Evolutionary conservation across 2,113 vertebrate genomes (phyloP), one percentile per base, ranked within the genome.

Genomic region (Paratilapia polleni): DNA sequence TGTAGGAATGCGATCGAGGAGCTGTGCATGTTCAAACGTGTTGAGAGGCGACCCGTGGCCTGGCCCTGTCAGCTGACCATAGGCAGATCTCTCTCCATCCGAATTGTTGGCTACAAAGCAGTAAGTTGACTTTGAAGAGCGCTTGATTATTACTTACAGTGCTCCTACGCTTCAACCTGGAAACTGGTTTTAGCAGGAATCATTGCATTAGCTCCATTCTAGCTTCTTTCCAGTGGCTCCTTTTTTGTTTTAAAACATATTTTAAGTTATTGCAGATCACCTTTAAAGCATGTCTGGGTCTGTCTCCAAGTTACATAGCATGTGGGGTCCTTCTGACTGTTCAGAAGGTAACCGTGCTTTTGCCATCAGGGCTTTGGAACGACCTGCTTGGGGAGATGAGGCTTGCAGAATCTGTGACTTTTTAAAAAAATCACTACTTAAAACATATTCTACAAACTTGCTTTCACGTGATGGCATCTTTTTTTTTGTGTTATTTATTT

Each of bases 61-160:
- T 99, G 98, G 98, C 92, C 95, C 24, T 99, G 98, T 88, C 96
- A 95, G 24, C 96, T 99, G 80, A 99, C 98, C 82, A 97, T 99
- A 43, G 97, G 98, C 87, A 97, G 96, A 92, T 85, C 94, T 81
- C 92, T 99, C 56, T 93, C 97, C 80, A 98, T 99, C 94, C 97
- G 94, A 66, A 98, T 99, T 20, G 89, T 97, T 73, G 98, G 97
- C 64, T 99, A 98, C 93, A 99, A 98, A 96, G 95, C 97, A 63
- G 98, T 99, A 96, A 95, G 97, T 97, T 83, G 3, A 70, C 19
- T 41, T 14, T 17, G 1, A 70, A 66, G 8, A n/a, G 6, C n/a
- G 38, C 9, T 68, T 43, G 12, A 56, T 79, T 10, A 62, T 49
- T 78, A 41, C 14, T 13, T 3, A 15, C 3, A 43, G n/a, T 12